Conservation (phyloP, 37 sponge, comb jelly and placozoan genomes). For the Crambe crambe region DNA sequence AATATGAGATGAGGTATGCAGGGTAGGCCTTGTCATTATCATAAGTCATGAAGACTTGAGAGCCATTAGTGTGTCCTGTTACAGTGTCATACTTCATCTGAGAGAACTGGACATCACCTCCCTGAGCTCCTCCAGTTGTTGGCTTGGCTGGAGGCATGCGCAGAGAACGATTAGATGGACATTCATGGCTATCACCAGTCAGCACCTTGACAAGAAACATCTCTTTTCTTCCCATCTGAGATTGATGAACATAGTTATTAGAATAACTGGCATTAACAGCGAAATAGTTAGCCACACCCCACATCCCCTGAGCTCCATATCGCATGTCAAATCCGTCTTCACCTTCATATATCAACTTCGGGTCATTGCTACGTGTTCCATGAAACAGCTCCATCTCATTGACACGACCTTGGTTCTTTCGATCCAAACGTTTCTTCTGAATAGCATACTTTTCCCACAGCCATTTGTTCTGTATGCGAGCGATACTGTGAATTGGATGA, state of each 20-base stretch:
- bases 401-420: conserved; percentile 60
- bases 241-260: conserved; percentile 50
- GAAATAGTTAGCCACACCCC: conserved; percentile 89
- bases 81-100: conserved; percentile 80
- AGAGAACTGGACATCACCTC: conserved; percentile 38
- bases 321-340: conserved; percentile 89
- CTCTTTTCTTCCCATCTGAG: conserved; percentile 35
- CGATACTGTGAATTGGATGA: conserved; percentile 12
- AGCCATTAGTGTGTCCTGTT: conserved; percentile 67
- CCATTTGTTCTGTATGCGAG: conserved; percentile 84
- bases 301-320: conserved; percentile 66
- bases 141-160: conserved; percentile 79
- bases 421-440: conserved; percentile 47
- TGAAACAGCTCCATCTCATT: conserved; percentile 81
- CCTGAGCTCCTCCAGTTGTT: not conserved
- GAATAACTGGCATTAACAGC: conserved; percentile 91
- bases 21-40: conserved; percentile 86
- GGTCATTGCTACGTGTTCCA: conserved; percentile 76
- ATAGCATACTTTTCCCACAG: conserved; percentile 68
- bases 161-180: conserved; percentile 31
- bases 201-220: conserved; percentile 79
- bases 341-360: conserved; percentile 64
- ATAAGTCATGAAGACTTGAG: conserved; percentile 79
- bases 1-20: conserved; percentile 80
- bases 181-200: conserved; percentile 69